These are phyloP conservation scores for Elgaria multicarinata DNA, from an alignment of 2,113 vertebrate species.

Conservation along the genomic window DNA sequence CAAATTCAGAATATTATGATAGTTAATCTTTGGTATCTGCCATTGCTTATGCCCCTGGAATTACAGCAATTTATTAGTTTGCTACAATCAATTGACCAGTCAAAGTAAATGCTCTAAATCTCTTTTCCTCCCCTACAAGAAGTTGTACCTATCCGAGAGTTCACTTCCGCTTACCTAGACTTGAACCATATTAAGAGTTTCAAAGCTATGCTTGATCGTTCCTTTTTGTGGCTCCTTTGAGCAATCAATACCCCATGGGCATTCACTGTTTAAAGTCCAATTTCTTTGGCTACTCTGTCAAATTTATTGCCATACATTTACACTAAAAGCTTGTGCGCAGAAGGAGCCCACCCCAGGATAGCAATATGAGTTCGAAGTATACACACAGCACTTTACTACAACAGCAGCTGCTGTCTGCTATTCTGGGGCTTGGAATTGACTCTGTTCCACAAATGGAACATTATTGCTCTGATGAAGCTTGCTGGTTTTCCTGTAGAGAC, in stretches of 20 bases:
- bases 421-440: neutral
- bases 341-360: constrained; percentile 17
- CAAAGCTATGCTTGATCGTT: constrained; percentile 28
- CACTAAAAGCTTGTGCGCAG: neutral
- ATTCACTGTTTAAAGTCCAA: constrained; percentile 13
- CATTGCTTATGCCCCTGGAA: neutral
- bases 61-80: neutral
- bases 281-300: constrained; percentile 22
- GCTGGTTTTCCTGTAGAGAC: neutral
- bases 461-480: constrained; percentile 9
- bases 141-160: neutral
- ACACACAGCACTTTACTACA: neutral
- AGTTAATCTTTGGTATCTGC: neutral
- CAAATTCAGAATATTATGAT: neutral
- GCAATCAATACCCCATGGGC: constrained; percentile 5
- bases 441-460: neutral
- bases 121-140: neutral
- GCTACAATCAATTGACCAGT: neutral
- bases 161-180: neutral
- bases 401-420: neutral
- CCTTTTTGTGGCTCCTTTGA: neutral
- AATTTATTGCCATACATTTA: constrained; percentile 18
- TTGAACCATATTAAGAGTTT: neutral
- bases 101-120: neutral
- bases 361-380: neutral